Base-by-base conservation (phyloP, 1,140 invertebrate genomes). In the Zaprionus taronus region DNA sequence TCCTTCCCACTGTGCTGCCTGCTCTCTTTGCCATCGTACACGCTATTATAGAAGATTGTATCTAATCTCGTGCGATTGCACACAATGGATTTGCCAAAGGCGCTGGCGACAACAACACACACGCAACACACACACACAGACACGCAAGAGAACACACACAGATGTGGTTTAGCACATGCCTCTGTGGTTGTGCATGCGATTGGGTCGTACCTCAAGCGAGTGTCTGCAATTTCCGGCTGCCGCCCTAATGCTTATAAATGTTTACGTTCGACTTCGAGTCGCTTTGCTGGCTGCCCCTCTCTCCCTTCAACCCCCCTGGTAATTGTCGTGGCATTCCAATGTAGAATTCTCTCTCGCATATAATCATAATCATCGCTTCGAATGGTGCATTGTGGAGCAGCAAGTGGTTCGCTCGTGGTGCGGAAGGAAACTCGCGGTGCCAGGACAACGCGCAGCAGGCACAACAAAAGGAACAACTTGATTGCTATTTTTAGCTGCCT, bases 61-160 rank as follows among this genome's bases (percentile, higher is more conserved):
- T 90, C 85, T 90, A 90, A 90, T 90, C 85, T 91, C 81, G 73
- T 85, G 66, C 85, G 85, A 90, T 90, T 90, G 85, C 86, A 90
- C 85, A 90, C 85, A 90, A 90, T 90, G 85, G 85, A 90, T 90
- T 90, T 82, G 85, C 86, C 84, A 55, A 81, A 77, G 85, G 84
- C 83, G 83, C 78, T 63, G 58, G 38, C 64, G 78, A 83, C 72
- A 82, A 70, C 34, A 79, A 36, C 56, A 34, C 31, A 36, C 28
- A 57, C 31, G 31, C 31, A 34, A 1, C 36, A 60, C 56, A 36
- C 56, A 14, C 56, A 9, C 15, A 55, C 56, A 9, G 6, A 55
- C 14, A 49, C 28, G 22, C 57, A 69, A 58, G 28, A 9, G 44
- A 49, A 17, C 26, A 24, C 15, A 15, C n/a, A 41, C 15, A 47